These are phyloP conservation scores for Drosophila subquinaria DNA, from an alignment of 2,888 invertebrate species.

Conservation along the genomic window DNA sequence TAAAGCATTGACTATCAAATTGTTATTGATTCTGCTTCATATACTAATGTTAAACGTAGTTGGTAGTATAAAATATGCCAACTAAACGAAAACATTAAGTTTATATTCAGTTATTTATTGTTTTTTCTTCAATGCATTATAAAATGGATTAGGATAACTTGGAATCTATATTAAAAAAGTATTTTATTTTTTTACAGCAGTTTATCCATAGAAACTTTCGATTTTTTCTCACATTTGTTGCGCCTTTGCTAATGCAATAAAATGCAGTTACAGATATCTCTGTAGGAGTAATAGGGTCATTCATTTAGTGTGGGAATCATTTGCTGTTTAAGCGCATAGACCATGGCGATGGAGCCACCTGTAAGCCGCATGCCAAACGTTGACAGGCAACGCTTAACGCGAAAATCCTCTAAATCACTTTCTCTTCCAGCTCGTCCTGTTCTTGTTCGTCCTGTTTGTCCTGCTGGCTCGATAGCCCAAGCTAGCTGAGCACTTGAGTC, in stretches of 20 bases:
- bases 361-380: slow-evolving; percentile 78
- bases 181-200: not conserved
- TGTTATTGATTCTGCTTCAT: too few species aligned
- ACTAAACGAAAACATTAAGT: too few species aligned
- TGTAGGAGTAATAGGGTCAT: slow-evolving; percentile 31
- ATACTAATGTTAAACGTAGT: too few species aligned
- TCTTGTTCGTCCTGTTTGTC: slow-evolving; percentile 6
- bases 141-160: too few species aligned
- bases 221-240: slow-evolving; percentile 2
- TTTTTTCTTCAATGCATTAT: too few species aligned
- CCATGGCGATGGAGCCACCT: slow-evolving; percentile 59
- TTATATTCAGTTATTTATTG: too few species aligned
- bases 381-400: slow-evolving; percentile 74
- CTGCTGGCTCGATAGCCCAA: slow-evolving; percentile 10
- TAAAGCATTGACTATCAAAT: not conserved
- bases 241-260: slow-evolving; percentile 17
- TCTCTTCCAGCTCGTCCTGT: slow-evolving; percentile 13
- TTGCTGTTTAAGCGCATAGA: slow-evolving; percentile 67
- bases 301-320: slow-evolving; percentile 64
- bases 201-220: slow-evolving; percentile 9
- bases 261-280: slow-evolving; percentile 39
- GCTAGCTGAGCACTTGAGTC: slow-evolving; percentile 37
- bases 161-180: too few species aligned
- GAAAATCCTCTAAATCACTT: slow-evolving; percentile 74
- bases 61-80: too few species aligned